Conservation (phyloP, 2,888 invertebrate species). For the Ormia ochracea region DNA sequence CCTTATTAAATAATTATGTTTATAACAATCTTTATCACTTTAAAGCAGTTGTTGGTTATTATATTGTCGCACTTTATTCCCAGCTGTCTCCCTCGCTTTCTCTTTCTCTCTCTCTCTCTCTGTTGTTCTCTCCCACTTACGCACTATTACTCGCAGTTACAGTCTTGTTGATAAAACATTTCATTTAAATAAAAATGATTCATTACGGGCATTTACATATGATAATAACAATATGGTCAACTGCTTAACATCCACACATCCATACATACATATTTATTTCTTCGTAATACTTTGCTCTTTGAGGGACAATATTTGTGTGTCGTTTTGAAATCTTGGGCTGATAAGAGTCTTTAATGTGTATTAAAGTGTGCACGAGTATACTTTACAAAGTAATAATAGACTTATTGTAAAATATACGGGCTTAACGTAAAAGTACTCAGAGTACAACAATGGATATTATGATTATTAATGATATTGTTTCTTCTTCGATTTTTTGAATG, state of each 20-base stretch:
- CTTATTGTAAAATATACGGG: constrained; percentile 22
- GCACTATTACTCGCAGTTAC: neutral
- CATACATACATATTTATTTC: neutral
- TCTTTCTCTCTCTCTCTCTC: neutral
- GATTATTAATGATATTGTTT: neutral
- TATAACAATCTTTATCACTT: too few species aligned
- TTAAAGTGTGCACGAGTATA: constrained; percentile 28
- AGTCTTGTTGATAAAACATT: constrained; percentile 13
- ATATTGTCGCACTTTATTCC: neutral
- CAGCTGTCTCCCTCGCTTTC: constrained; percentile 15
- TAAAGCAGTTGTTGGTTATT: neutral
- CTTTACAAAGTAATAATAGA: constrained; percentile 15
- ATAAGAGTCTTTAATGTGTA: constrained; percentile 36
- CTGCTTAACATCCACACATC: constrained; percentile 10
- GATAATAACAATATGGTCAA: constrained; percentile 42
- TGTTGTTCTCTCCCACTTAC: neutral
- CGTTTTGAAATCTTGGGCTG: constrained; percentile 23
- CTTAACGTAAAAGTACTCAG: neutral
- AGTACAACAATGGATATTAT: neutral
- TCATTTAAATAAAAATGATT: constrained; percentile 39
- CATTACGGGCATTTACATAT: constrained; percentile 42
- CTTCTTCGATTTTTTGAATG: neutral
- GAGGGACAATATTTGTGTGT: constrained; percentile 24
- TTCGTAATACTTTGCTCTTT: too few species aligned
- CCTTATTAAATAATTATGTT: too few species aligned